Conservation (phyloP, 2,888 invertebrate species). For the Hyposoter didymator region DNA sequence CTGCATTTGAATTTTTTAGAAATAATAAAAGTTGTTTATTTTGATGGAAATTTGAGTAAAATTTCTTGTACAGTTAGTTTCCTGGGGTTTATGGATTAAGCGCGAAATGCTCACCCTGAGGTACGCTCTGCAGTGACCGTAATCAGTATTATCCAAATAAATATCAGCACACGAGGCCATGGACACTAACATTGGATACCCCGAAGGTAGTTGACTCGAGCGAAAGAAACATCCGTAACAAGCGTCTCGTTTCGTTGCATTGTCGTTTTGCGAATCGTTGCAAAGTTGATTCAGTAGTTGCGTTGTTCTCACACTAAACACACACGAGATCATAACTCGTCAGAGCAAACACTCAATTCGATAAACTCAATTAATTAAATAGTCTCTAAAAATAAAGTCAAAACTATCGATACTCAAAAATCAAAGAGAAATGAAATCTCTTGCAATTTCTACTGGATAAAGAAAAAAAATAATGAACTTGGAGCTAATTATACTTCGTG, state of each 20-base stretch:
- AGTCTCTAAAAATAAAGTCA: background rate
- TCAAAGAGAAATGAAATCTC: background rate
- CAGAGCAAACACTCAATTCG: background rate
- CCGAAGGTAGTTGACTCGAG: constrained; percentile 83
- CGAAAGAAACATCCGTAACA: constrained; percentile 88
- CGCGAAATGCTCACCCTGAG: constrained; percentile 71
- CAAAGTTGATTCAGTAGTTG: constrained; percentile 88
- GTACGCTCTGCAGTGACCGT: constrained; percentile 77
- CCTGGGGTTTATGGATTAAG: background rate
- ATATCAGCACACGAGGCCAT: constrained; percentile 76
- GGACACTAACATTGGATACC: constrained; percentile 76
- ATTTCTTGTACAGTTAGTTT: background rate
- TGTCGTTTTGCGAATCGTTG: constrained; percentile 88
- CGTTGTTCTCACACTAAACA: constrained; percentile 82
- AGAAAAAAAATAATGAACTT: constrained; percentile 4
- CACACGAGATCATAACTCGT: background rate
- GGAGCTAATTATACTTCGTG: constrained; percentile 69
- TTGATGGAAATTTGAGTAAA: too few species aligned
- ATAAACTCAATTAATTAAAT: background rate
- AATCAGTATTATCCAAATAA: constrained; percentile 77
- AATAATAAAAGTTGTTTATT: too few species aligned
- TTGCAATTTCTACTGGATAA: background rate
- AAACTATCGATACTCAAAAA: background rate
- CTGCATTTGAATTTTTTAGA: too few species aligned
- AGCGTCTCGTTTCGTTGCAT: constrained; percentile 86